A percentile compares a stretch with the other conserved stretches of the same genome.
phyloP scores from a whole-genome alignment of 1,140 invertebrate species.

The Hydropsyche tenuis region DNA sequence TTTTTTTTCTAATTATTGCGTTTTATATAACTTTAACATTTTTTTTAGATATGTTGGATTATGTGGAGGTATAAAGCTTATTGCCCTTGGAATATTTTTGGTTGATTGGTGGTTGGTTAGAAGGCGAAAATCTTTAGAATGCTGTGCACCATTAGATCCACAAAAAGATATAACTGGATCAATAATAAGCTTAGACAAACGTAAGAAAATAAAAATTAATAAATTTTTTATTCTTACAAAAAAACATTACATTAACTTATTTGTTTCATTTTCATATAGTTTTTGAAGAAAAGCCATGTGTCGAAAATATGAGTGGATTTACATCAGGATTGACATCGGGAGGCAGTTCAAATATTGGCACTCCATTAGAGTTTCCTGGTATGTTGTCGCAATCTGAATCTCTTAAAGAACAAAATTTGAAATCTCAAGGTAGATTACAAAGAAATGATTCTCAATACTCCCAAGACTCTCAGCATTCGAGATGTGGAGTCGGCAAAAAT shows the following conservation, averaged over 20 bases:
- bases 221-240: slow-evolving; percentile 21
- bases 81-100: slow-evolving; percentile 84
- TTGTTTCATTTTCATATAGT: slow-evolving; percentile 59
- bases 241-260: not conserved
- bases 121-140: slow-evolving; percentile 76
- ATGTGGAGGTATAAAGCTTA: slow-evolving; percentile 88
- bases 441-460: slow-evolving; percentile 61
- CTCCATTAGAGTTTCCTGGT: slow-evolving; percentile 54
- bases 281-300: slow-evolving; percentile 69
- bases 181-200: slow-evolving; percentile 86
- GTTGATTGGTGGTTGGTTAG: slow-evolving; percentile 89
- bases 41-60: slow-evolving; percentile 83
- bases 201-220: slow-evolving; percentile 66
- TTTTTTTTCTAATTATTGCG: not conserved
- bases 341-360: slow-evolving; percentile 56
- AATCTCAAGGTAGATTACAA: slow-evolving; percentile 52
- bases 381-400: slow-evolving; percentile 48
- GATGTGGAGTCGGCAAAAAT: slow-evolving; percentile 51
- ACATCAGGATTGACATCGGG: slow-evolving; percentile 57
- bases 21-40: not conserved
- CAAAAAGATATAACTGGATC: slow-evolving; percentile 81
- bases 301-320: slow-evolving; percentile 60
- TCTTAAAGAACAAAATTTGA: slow-evolving; percentile 47
- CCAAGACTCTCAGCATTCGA: slow-evolving; percentile 52
- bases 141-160: slow-evolving; percentile 74